phyloP scores from a whole-genome alignment of 1,140 invertebrate genomes.

The Pseudomyrmex dendroicus region DNA sequence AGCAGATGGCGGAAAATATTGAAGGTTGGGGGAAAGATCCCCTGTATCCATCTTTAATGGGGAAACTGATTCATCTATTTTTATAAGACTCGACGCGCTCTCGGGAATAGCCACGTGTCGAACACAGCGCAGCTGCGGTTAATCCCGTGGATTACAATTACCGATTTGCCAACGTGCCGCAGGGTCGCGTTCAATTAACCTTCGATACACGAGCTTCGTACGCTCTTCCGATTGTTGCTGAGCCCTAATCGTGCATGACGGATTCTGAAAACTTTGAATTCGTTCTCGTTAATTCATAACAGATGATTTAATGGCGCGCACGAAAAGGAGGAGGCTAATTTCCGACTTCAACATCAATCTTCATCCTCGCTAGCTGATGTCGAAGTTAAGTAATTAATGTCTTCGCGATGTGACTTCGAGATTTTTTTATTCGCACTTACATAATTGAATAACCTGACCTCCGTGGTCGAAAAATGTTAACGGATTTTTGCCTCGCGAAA shows the following conservation, averaged over 20 bases:
- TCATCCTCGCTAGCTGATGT: background rate
- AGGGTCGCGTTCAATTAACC: conserved; percentile 65
- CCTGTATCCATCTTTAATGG: conserved; percentile 12
- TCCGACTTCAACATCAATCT: background rate
- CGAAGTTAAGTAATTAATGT: conserved; percentile 17
- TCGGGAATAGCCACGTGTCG: conserved; percentile 5
- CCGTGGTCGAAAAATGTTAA: background rate
- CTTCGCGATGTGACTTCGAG: background rate
- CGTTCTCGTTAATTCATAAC: conserved; percentile 28
- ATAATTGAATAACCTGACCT: conserved; percentile 14
- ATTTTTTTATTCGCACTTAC: background rate
- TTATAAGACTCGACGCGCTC: background rate
- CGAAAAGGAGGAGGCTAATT: background rate
- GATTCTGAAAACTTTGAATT: background rate
- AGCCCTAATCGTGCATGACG: conserved; percentile 16
- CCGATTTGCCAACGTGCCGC: conserved; percentile 17
- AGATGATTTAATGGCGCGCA: conserved; percentile 5
- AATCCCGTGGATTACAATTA: conserved; percentile 60
- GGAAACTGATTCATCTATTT: background rate
- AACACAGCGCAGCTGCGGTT: conserved; percentile 29
- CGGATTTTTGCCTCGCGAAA: background rate
- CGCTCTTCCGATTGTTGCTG: conserved; percentile 36
- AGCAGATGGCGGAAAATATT: conserved; percentile 14
- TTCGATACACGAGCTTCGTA: conserved; percentile 30
- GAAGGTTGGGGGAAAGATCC: background rate